Evolutionary conservation across 2,888 invertebrate genomes (phyloP).

Genomic region (Strigamia maritima): DNA sequence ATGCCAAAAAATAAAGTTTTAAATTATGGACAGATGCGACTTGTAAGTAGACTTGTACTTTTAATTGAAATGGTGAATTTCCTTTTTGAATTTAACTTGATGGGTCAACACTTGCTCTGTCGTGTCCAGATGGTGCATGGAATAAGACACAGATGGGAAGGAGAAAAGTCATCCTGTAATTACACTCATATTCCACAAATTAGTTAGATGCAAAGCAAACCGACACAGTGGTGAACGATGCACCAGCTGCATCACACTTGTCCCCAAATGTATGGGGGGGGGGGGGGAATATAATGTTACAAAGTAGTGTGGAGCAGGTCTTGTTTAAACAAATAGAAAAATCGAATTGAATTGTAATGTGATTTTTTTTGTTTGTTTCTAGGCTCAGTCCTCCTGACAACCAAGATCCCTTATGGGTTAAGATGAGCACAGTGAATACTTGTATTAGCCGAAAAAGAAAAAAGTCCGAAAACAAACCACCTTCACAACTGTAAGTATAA

Average conservation of each 20-base stretch:
- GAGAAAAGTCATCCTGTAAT: conserved; percentile 6
- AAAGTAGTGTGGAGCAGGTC: not conserved
- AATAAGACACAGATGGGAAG: conserved; percentile 16
- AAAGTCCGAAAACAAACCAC: conserved; percentile 63
- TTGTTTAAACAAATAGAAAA: not conserved
- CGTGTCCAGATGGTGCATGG: conserved; percentile 3
- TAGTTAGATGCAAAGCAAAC: conserved; percentile 15
- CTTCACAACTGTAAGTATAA: conserved; percentile 43
- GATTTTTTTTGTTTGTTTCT: not conserved
- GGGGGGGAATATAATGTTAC: not conserved
- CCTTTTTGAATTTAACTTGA: not conserved
- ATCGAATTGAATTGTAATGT: not conserved
- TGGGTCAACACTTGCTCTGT: not conserved
- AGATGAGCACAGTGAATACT: conserved; percentile 72
- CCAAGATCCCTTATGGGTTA: conserved; percentile 72
- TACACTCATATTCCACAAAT: conserved; percentile 11
- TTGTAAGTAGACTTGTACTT: not conserved
- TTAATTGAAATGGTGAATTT: not conserved
- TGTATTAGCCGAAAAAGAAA: conserved; percentile 61
- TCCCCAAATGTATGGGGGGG: not conserved
- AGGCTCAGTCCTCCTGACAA: conserved; percentile 42
- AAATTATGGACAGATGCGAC: not conserved
- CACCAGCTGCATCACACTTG: conserved; percentile 10
- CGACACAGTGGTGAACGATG: conserved; percentile 1
- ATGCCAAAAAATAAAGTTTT: not conserved